Percentiles rank a stretch among this genome's conserved stretches.
phyloP scores from a whole-genome alignment of 2,113 vertebrate species.

The Seriola quinqueradiata region DNA sequence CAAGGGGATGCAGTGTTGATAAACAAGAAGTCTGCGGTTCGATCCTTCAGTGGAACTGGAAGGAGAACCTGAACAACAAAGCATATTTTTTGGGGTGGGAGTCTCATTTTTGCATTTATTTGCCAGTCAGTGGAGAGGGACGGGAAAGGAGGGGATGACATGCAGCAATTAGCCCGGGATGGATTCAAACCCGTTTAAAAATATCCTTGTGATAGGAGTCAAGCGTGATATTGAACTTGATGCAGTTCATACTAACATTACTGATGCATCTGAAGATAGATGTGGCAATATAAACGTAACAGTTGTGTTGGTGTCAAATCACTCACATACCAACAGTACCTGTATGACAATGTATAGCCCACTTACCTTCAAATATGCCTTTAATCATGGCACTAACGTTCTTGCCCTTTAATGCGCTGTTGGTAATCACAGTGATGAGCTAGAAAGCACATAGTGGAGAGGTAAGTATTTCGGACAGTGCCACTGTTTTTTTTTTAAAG shows the following conservation, averaged over 20 bases:
- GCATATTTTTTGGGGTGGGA: not conserved
- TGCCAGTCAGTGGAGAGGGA: not conserved
- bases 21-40: slow-evolving; percentile 87
- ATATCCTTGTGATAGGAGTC: too few relatives aligned
- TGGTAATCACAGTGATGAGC: slow-evolving; percentile 86
- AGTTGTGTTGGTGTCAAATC: not conserved
- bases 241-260: not conserved
- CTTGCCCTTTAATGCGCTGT: slow-evolving; percentile 88
- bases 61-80: slow-evolving; percentile 87
- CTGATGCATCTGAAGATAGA: not conserved
- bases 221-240: not conserved
- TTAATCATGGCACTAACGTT: slow-evolving; percentile 86
- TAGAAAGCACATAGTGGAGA: slow-evolving; percentile 55
- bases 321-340: not conserved
- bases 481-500: not conserved
- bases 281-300: not conserved
- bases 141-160: too few relatives aligned
- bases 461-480: not conserved
- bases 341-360: not conserved
- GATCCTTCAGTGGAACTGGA: slow-evolving; percentile 84
- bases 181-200: too few relatives aligned
- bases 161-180: too few relatives aligned
- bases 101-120: not conserved
- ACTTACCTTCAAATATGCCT: slow-evolving; percentile 91
- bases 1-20: slow-evolving; percentile 89